phyloP scores from a whole-genome alignment of 2,888 invertebrate species.

The Sericinus montela region DNA sequence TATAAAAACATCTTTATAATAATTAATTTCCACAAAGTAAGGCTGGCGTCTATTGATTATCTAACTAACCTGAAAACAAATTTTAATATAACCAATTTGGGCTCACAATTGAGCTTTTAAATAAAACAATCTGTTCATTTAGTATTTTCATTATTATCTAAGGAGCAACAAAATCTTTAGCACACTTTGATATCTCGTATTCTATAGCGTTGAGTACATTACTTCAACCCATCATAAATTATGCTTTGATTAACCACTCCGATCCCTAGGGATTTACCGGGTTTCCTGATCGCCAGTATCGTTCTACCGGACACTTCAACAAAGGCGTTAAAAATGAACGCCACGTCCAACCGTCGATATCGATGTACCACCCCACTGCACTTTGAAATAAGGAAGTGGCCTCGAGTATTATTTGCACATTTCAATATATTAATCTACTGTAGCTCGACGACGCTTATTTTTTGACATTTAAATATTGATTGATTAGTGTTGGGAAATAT shows the following conservation, averaged over 20 bases:
- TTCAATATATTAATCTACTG: constrained; percentile 27
- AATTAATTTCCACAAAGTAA: too few relatives aligned
- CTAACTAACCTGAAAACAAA: too few relatives aligned
- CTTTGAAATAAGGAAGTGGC: constrained; percentile 26
- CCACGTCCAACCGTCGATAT: constrained; percentile 50
- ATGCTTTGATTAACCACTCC: constrained; percentile 52
- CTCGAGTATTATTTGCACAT: constrained; percentile 29
- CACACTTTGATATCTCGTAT: too few relatives aligned
- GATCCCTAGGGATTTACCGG: constrained; percentile 34
- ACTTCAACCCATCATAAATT: constrained; percentile 47
- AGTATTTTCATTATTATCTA: too few relatives aligned
- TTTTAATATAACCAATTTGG: too few relatives aligned
- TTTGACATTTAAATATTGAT: too few relatives aligned
- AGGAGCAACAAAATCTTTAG: too few relatives aligned
- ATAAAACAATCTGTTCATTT: too few relatives aligned
- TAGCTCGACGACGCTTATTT: background rate
- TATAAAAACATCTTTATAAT: too few relatives aligned
- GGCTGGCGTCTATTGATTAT: too few relatives aligned
- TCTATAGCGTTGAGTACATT: constrained; percentile 23
- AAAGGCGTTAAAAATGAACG: constrained; percentile 72
- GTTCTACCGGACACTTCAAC: constrained; percentile 53
- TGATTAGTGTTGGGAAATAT: too few relatives aligned
- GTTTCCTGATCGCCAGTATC: constrained; percentile 28
- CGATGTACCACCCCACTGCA: constrained; percentile 58
- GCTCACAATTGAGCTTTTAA: too few relatives aligned